Evolutionary conservation across 2,888 invertebrate species (phyloP), one percentile per base, ranked within the genome.

Genomic region (Pantelozetes paolii): DNA sequence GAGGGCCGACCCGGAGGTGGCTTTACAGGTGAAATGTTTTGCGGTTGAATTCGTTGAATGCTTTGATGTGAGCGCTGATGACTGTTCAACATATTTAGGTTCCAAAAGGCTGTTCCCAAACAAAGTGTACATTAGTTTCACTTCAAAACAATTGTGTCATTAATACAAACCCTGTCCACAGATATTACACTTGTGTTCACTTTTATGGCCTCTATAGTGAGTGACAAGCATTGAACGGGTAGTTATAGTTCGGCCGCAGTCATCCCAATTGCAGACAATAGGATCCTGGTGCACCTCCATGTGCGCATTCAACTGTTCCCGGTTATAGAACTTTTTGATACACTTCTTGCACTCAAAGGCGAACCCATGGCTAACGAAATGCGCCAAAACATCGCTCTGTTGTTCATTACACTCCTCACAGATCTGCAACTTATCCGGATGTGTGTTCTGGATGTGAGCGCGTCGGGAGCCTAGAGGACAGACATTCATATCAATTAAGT

Each of bases 281-380:
- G 78, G 77, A 32, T 77, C 78, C 75, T 77, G 78, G 76, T 79
- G 79, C n/a, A 77, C 76, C 74, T 79, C 79, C 76, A 78, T 78
- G 69, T 79, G 79, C 45, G 78, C 78, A 45, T 78, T 77, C 2
- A 79, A 71, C 48, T 78, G 79, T 67, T 79, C 79, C 62, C 77
- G 77, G 71, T 79, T 78, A 20, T 78, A 75, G 67, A 79, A 79
- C 40, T 78, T 74, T 48, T 78, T 73, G 48, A 78, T 78, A 54
- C 79, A 79, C 71, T 77, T 78, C 15, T 75, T 74, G 67, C 79
- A 79, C 67, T 79, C 79, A 73, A 77, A 76, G 1, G 78, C 77
- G 69, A 78, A 77, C 28, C 77, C 78, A 59, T 79, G 79, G 36
- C 50, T 32, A 1, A 76, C 76, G 23, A 77, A 71, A 62, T 77